Percentiles rank a stretch among this genome's conserved stretches.
Conservation (phyloP, 2,797 vertebrate genomes). For the Allobates femoralis region DNA sequence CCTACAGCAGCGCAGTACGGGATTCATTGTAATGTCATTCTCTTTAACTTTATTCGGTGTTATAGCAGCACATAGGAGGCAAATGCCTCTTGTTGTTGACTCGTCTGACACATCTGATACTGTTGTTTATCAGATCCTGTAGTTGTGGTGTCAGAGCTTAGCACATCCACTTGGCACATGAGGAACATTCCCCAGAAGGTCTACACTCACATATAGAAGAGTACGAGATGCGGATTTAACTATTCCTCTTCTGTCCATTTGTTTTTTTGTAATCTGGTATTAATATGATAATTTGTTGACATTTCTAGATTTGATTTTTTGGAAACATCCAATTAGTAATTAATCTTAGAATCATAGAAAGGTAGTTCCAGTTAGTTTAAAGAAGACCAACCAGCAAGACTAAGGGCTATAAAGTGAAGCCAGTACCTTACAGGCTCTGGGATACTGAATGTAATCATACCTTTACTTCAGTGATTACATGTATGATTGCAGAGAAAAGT, state of each 20-base stretch:
- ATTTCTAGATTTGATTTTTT: not conserved
- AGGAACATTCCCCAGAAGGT: constrained; percentile 1
- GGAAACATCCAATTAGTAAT: not conserved
- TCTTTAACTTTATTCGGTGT: not conserved
- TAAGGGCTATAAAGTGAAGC: too few relatives aligned
- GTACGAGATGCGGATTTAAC: not conserved
- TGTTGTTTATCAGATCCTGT: constrained; percentile 48
- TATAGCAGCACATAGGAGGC: not conserved
- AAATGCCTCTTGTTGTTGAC: constrained; percentile 16
- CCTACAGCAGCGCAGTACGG: not conserved
- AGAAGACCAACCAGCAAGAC: too few relatives aligned
- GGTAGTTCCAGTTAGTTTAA: too few relatives aligned
- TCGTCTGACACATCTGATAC: constrained; percentile 28
- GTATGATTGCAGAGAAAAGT: too few relatives aligned
- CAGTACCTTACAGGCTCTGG: too few relatives aligned
- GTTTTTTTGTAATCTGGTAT: not conserved
- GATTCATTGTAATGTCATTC: not conserved
- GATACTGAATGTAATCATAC: too few relatives aligned
- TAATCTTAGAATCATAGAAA: too few relatives aligned
- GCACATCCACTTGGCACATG: constrained; percentile 26
- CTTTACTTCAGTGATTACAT: too few relatives aligned
- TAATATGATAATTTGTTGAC: too few relatives aligned
- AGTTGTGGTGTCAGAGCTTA: constrained; percentile 18
- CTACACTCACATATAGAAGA: not conserved
- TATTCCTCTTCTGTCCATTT: constrained; percentile 9